Conservation (phyloP, 2,888 invertebrate genomes). For the Dynastes hyllus region DNA sequence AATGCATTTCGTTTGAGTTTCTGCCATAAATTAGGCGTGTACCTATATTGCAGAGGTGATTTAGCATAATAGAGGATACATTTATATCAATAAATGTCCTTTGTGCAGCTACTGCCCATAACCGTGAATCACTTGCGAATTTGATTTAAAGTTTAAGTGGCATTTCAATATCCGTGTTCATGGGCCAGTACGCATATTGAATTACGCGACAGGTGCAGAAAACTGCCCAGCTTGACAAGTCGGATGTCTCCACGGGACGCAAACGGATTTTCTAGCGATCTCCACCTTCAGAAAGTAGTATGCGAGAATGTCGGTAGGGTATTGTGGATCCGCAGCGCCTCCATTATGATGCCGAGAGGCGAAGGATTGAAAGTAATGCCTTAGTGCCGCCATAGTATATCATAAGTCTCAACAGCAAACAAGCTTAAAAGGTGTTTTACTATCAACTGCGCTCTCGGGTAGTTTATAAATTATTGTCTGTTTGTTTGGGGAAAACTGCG, state of each 20-base stretch:
- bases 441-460: conserved; percentile 30
- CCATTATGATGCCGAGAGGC: conserved; percentile 3
- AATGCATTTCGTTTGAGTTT: neutral
- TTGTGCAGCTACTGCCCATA: conserved; percentile 57
- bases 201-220: conserved; percentile 64
- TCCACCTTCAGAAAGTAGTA: conserved; percentile 25
- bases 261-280: conserved; percentile 41
- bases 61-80: conserved; percentile 53
- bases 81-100: conserved; percentile 66
- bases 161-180: conserved; percentile 68
- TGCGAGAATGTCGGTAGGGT: neutral
- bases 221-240: conserved; percentile 64
- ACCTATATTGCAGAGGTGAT: conserved; percentile 27
- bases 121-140: conserved; percentile 65
- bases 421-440: conserved; percentile 48
- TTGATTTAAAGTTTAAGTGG: conserved; percentile 68
- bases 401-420: conserved; percentile 46
- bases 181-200: conserved; percentile 62
- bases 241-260: conserved; percentile 63
- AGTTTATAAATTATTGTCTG: conserved; percentile 45
- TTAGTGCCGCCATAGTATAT: conserved; percentile 37
- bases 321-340: conserved; percentile 30
- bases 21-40: conserved; percentile 1
- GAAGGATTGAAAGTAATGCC: conserved; percentile 32
- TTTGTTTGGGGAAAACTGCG: conserved; percentile 13